Base-by-base conservation (phyloP, 2,797 vertebrate species). In the Lutjanus campechanus region DNA sequence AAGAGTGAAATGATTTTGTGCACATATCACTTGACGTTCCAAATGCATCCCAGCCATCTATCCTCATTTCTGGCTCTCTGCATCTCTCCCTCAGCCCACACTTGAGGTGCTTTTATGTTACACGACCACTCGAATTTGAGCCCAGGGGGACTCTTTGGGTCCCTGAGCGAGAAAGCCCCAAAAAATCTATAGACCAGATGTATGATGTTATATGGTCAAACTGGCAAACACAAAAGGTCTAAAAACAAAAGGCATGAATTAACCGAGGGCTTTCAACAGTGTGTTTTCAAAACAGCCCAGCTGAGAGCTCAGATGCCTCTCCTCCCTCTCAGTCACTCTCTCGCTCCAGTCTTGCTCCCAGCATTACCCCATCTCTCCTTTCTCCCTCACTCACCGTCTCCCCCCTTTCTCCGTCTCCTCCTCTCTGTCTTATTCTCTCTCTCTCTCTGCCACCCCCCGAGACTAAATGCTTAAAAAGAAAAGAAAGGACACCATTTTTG, bases 121-220 rank as follows among this genome's bases (percentile, higher is more conserved):
- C 95, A 95, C 51, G 92, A 96, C 96, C 93, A 94, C 95, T 96
- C 94, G 73, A 96, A 96, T 96, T 93, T 96, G 95, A 97, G 96
- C 95, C 92, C 96, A 94, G 95, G 96, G 97, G 96, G 95, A 96
- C 96, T 95, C 94, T 94, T 91, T 91, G 95, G 93, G 96, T 96
- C 96, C 96, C 97, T 95, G 94, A 96, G 96, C 95, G 94, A 97
- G 96, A 96, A 96, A 96, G 95, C 94, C 96, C 95, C 95, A 41
- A 97, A 96, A 96, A 97, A 96, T 96, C 97, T 96, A 97, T 96
- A 96, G 96, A 98, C 94, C 97, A 99, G 98, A 99, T 99, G 98
- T 97, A 98, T 97, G 97, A 98, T 95, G 97, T 99, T 99, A 98
- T 97, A 98, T 98, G 98, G 97, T 99, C 97, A 99, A 97, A 97